Percentiles rank a stretch among this genome's conserved stretches.
Evolutionary conservation across 1,140 invertebrate genomes (phyloP).

Genomic region (Paraescarpia echinospica): DNA sequence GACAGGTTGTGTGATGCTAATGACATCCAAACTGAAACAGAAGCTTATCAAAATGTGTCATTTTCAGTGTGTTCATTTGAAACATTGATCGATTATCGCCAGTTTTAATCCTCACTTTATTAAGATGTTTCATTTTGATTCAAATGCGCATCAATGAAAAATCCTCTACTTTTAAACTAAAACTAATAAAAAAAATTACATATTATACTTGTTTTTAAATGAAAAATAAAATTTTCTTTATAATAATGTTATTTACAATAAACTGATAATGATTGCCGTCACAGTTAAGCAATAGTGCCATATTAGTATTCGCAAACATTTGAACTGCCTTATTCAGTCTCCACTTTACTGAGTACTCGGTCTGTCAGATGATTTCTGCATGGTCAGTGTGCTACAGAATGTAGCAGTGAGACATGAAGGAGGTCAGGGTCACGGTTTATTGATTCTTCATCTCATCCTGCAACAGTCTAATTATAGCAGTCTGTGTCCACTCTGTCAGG

Average conservation of each 20-base stretch:
- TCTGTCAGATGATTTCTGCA: not conserved
- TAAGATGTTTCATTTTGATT: too few relatives aligned
- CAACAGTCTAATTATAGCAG: not conserved
- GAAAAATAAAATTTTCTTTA: too few relatives aligned
- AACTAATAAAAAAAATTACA: too few relatives aligned
- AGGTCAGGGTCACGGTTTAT: not conserved
- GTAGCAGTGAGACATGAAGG: not conserved
- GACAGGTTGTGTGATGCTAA: not conserved
- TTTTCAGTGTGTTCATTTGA: not conserved
- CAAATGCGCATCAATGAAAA: too few relatives aligned
- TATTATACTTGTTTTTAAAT: too few relatives aligned
- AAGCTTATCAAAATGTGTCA: not conserved
- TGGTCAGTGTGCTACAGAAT: not conserved
- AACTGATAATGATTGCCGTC: too few relatives aligned
- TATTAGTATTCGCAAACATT: too few relatives aligned
- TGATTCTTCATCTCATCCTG: not conserved
- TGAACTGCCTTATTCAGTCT: not conserved
- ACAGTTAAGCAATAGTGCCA: too few relatives aligned
- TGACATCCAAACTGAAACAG: not conserved
- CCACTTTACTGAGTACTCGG: not conserved
- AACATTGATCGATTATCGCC: not conserved
- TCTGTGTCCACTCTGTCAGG: not conserved
- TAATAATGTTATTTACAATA: too few relatives aligned
- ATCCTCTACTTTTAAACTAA: too few relatives aligned
- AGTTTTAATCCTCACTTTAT: not conserved